phyloP scores from a whole-genome alignment of 92 coral and sea anemone species.

The Isaurus tuberculatus region DNA sequence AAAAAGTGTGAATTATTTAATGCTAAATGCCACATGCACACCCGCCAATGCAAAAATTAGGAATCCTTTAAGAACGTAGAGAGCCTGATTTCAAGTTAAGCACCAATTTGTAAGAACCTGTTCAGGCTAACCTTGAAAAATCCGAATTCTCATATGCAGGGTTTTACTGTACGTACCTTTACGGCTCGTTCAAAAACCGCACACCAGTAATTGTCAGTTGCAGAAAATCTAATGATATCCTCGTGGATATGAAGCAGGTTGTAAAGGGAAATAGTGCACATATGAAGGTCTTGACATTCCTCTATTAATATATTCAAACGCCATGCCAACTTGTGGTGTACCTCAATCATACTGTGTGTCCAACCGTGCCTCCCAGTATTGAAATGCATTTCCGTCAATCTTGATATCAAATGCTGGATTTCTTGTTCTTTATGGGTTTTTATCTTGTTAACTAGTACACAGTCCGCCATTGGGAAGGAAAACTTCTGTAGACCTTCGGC shows the following conservation, averaged over 20 bases:
- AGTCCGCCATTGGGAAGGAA: conserved; percentile 65
- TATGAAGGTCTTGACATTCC: conserved; percentile 74
- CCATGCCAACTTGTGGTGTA: conserved; percentile 65
- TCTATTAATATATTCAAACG: conserved; percentile 68
- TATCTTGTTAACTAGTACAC: conserved; percentile 47
- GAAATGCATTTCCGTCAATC: conserved; percentile 34
- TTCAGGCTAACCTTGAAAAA: too few species aligned
- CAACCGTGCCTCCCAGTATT: conserved; percentile 76
- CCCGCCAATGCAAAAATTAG: too few species aligned
- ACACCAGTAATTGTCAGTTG: conserved; percentile 83
- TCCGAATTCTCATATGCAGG: too few species aligned
- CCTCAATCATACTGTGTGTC: conserved; percentile 67
- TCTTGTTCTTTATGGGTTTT: neutral
- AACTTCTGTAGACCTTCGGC: conserved; percentile 69
- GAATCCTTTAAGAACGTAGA: too few species aligned
- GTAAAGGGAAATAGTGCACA: conserved; percentile 83
- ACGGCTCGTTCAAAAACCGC: conserved; percentile 84
- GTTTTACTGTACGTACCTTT: too few species aligned
- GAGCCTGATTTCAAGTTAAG: too few species aligned
- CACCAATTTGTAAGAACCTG: too few species aligned
- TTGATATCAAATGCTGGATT: conserved; percentile 49
- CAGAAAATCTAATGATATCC: conserved; percentile 65
- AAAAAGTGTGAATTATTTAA: too few species aligned
- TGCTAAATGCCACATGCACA: too few species aligned
- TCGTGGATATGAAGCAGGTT: conserved; percentile 74